Conservation (phyloP, 1,140 invertebrate species). For the Augochlora pura region DNA sequence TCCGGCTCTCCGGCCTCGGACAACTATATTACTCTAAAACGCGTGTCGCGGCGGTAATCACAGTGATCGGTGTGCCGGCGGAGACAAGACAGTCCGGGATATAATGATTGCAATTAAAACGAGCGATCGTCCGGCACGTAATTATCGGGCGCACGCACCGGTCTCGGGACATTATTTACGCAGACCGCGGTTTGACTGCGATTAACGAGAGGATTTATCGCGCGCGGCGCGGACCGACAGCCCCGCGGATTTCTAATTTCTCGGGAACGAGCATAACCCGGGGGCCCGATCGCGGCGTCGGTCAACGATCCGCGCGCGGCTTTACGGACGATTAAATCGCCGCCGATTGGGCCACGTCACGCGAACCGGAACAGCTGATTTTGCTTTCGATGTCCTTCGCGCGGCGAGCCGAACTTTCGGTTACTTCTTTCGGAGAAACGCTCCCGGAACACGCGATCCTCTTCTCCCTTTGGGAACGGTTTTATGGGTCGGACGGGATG, state of each 20-base stretch:
- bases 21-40: neutral
- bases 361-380: conserved; percentile 47
- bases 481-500: too few species aligned
- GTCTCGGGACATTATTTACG: conserved; percentile 40
- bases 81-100: conserved; percentile 4
- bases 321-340: conserved; percentile 24
- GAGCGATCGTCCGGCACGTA: conserved; percentile 24
- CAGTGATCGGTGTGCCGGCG: neutral
- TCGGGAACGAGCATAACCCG: neutral
- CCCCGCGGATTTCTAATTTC: conserved; percentile 44
- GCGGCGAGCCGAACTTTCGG: too few species aligned
- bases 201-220: neutral
- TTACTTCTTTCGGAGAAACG: too few species aligned
- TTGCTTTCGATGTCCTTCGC: conserved; percentile 2
- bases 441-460: too few species aligned
- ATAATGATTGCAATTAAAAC: conserved; percentile 45
- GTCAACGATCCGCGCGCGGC: conserved; percentile 24
- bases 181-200: conserved; percentile 21
- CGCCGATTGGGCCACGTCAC: conserved; percentile 47
- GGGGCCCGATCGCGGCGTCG: neutral
- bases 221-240: neutral
- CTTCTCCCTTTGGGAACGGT: too few species aligned
- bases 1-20: neutral
- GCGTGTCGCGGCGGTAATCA: conserved; percentile 2
- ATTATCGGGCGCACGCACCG: conserved; percentile 25